phyloP scores from a whole-genome alignment of 2,888 invertebrate species.

The Mantis religiosa region DNA sequence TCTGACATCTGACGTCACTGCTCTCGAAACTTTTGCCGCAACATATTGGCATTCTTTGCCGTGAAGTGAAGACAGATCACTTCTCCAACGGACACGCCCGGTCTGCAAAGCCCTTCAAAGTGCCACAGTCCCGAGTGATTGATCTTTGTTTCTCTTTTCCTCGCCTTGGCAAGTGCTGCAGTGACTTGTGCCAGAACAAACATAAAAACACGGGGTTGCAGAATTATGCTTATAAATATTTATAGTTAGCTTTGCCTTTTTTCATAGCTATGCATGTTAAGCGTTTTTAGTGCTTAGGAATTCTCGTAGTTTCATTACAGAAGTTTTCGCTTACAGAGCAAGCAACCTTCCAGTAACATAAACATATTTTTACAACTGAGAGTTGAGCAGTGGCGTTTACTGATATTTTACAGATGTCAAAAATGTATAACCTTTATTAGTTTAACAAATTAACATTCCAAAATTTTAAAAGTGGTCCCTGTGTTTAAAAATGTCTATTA shows the following conservation, averaged over 20 bases:
- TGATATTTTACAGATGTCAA: too few species aligned
- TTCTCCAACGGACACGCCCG: not conserved
- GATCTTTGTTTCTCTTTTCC: slow-evolving; percentile 1
- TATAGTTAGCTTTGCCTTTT: not conserved
- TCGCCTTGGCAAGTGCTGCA: not conserved
- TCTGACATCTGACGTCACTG: not conserved
- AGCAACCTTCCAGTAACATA: too few species aligned
- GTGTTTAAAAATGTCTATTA: too few species aligned
- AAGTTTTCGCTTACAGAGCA: too few species aligned
- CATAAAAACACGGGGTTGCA: not conserved
- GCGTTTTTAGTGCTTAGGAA: not conserved
- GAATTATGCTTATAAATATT: too few species aligned
- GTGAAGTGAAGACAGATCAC: slow-evolving; percentile 3
- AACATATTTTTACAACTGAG: too few species aligned
- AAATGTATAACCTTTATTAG: too few species aligned
- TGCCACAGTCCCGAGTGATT: slow-evolving; percentile 3
- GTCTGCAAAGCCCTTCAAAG: slow-evolving; percentile 9
- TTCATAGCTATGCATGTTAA: not conserved
- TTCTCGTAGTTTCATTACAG: not conserved
- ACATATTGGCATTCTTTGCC: not conserved
- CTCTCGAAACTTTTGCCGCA: not conserved
- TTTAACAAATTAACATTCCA: too few species aligned
- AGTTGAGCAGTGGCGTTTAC: too few species aligned
- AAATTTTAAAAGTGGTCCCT: too few species aligned
- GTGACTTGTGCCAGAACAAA: not conserved